These are phyloP conservation scores for Hypena proboscidalis DNA, from an alignment of 2,888 invertebrate species.

Conservation along the genomic window DNA sequence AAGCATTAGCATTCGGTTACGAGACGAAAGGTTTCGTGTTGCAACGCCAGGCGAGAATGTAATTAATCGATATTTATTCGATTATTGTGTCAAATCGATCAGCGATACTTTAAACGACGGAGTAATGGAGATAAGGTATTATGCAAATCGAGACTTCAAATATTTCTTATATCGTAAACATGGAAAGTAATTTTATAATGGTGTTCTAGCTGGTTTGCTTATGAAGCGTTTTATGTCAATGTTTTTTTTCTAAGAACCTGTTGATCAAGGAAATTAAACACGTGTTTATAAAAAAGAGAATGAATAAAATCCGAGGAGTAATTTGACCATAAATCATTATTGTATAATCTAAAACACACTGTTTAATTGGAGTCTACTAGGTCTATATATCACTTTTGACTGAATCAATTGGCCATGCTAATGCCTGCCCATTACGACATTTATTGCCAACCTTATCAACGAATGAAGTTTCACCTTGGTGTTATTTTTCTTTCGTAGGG, in stretches of 20 bases:
- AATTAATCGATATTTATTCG: conserved; percentile 55
- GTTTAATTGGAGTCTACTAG: conserved; percentile 11
- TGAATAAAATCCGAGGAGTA: conserved; percentile 20
- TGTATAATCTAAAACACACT: conserved; percentile 19
- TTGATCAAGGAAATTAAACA: conserved; percentile 19
- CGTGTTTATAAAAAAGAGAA: conserved; percentile 14
- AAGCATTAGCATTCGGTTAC: conserved; percentile 57
- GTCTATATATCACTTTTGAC: conserved; percentile 12
- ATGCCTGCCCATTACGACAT: conserved; percentile 1
- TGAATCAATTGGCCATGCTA: conserved; percentile 8
- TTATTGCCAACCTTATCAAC: too few species aligned
- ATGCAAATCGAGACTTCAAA: conserved; percentile 13
- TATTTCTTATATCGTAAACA: neutral
- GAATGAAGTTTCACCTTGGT: too few species aligned
- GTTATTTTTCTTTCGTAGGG: too few species aligned
- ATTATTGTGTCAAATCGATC: conserved; percentile 53
- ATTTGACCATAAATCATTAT: conserved; percentile 23
- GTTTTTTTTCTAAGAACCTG: conserved; percentile 21
- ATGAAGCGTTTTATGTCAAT: neutral
- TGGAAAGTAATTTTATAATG: neutral
- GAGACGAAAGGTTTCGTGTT: conserved; percentile 43
- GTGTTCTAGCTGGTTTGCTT: conserved; percentile 1
- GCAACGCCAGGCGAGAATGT: conserved; percentile 47
- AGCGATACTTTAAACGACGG: conserved; percentile 45
- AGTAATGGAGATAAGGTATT: conserved; percentile 4